A percentile compares a stretch with the other conserved stretches of the same genome.
These are phyloP conservation scores for Scolopax mira DNA, from an alignment of 2,113 vertebrate species.

Conservation along the genomic window DNA sequence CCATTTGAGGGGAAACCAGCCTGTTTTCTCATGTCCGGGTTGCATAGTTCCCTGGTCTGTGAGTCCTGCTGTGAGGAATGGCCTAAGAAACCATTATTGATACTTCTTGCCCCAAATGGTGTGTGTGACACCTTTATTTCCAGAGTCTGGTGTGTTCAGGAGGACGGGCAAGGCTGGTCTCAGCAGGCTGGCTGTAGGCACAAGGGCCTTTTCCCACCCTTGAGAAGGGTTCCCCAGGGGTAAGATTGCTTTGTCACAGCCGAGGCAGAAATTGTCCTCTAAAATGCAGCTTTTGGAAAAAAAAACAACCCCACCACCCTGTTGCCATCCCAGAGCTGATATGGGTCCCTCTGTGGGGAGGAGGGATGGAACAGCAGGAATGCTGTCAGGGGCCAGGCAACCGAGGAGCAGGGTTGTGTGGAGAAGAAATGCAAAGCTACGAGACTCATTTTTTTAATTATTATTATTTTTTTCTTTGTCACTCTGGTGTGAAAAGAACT, in stretches of 20 bases:
- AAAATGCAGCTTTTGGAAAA: not conserved
- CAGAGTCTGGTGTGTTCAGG: accelerated
- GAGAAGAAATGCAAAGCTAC: not conserved
- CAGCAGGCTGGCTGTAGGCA: not conserved
- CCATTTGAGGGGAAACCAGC: accelerated
- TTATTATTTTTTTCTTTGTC: slow-evolving; percentile 36
- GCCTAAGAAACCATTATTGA: accelerated
- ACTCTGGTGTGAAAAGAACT: slow-evolving; percentile 49
- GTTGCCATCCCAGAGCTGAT: not conserved
- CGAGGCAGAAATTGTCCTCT: not conserved
- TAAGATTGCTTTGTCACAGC: not conserved
- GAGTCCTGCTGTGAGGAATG: accelerated
- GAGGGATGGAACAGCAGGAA: not conserved
- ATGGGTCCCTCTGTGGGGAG: not conserved
- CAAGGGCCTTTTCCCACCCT: not conserved
- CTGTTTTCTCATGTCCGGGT: not conserved
- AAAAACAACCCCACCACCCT: too few species aligned
- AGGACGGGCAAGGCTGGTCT: accelerated
- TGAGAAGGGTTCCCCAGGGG: not conserved
- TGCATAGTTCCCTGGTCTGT: accelerated
- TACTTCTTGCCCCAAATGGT: not conserved
- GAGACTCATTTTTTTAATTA: not conserved
- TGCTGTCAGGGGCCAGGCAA: not conserved
- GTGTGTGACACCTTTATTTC: not conserved
- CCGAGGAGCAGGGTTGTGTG: not conserved